Percentiles rank a stretch among this genome's conserved stretches.
These are phyloP conservation scores for Bergia puertoricense DNA, from an alignment of 92 coral and sea anemone genomes.

Conservation along the genomic window DNA sequence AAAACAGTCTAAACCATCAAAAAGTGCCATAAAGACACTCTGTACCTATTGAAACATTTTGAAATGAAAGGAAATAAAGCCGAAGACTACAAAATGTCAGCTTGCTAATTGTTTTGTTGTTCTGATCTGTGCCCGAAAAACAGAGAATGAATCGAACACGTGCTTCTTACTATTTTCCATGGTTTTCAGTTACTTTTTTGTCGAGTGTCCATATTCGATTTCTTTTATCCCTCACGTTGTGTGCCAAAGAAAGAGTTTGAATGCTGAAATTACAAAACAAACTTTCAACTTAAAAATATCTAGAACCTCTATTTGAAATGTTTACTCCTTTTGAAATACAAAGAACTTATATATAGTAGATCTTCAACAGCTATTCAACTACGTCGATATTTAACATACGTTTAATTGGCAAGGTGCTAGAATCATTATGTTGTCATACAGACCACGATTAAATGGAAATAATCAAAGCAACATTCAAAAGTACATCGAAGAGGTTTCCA, in stretches of 20 bases:
- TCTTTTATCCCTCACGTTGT: neutral
- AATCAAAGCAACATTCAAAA: neutral
- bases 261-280: neutral
- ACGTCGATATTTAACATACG: neutral
- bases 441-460: neutral
- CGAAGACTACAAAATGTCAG: neutral
- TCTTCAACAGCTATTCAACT: neutral
- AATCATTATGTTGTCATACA: neutral
- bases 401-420: neutral
- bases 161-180: neutral
- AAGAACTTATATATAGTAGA: no score
- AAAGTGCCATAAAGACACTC: neutral
- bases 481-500: neutral
- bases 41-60: neutral
- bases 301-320: neutral
- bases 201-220: neutral
- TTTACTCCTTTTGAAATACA: neutral
- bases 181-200: neutral
- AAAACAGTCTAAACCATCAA: neutral
- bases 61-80: conserved; percentile 1
- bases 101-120: neutral
- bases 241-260: no score
- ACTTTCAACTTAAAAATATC: no score
- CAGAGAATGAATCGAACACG: neutral
- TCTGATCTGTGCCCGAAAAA: neutral